These are phyloP conservation scores for Lytechinus pictus DNA, from an alignment of 35 echinoderm and acorn worm genomes.

Conservation along the genomic window DNA sequence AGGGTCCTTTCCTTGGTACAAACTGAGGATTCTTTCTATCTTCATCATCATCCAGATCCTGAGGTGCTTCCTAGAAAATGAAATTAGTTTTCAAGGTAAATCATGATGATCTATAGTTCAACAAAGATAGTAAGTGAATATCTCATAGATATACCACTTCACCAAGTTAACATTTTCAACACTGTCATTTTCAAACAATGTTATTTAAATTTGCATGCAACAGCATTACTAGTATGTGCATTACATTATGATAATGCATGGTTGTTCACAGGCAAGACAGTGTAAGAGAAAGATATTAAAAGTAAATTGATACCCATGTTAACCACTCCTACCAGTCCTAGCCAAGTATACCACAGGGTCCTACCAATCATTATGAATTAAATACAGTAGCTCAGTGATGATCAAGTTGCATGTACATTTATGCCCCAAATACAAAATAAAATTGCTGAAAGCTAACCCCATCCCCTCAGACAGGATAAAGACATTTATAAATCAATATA, in stretches of 20 bases:
- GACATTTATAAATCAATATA: no score
- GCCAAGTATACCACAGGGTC: no score
- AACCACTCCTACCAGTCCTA: no score
- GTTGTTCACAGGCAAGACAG: neutral
- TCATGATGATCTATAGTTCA: no score
- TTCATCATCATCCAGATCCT: constrained; percentile 48
- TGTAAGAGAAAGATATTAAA: neutral
- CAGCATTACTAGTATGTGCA: neutral
- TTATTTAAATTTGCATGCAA: neutral
- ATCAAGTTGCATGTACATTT: no score
- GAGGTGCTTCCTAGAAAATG: neutral
- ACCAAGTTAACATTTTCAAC: neutral
- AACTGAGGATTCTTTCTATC: constrained; percentile 47
- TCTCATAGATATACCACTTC: neutral
- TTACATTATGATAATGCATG: neutral
- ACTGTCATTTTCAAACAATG: neutral
- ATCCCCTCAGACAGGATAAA: no score
- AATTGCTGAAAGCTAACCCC: no score
- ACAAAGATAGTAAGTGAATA: neutral
- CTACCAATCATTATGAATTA: no score
- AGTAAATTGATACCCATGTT: neutral
- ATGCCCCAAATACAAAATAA: no score
- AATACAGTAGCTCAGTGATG: no score
- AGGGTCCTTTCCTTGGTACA: constrained; percentile 36
- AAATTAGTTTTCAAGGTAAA: no score